Evolutionary conservation across 2,113 vertebrate species (phyloP).

Genomic region (Prinia subflava): DNA sequence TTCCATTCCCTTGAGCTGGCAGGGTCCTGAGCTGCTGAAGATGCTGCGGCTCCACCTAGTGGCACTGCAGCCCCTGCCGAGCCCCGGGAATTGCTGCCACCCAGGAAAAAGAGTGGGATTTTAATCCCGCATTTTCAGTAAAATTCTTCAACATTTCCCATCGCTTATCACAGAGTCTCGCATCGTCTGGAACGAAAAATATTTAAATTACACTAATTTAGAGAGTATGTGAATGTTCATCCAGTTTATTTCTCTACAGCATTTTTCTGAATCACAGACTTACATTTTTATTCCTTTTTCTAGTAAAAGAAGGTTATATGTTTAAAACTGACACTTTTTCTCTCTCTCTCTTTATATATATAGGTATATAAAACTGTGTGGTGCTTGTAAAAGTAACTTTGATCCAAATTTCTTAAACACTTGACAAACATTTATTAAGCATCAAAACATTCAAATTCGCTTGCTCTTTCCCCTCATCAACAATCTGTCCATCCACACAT

Average conservation of each 20-base stretch:
- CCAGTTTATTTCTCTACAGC: not conserved
- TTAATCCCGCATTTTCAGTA: not conserved
- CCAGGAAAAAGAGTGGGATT: not conserved
- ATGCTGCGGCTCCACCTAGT: slow-evolving; percentile 66
- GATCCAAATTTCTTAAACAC: not conserved
- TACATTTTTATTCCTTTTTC: not conserved
- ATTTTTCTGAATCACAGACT: not conserved
- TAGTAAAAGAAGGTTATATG: not conserved
- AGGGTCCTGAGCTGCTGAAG: not conserved
- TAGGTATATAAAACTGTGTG: not conserved
- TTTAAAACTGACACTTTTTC: not conserved
- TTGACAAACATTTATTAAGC: not conserved
- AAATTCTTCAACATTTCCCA: not conserved
- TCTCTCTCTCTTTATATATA: not conserved
- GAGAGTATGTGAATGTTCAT: not conserved
- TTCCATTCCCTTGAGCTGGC: not conserved
- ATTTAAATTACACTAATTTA: not conserved
- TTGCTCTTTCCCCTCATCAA: not conserved
- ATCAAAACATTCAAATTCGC: not conserved
- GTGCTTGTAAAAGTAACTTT: not conserved
- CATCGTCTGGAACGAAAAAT: not conserved
- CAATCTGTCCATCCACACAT: not conserved
- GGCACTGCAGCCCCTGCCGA: not conserved
- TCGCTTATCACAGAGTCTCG: not conserved
- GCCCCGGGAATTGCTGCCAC: no score